phyloP scores from a whole-genome alignment of 2,797 vertebrate species.

The Poecilia wingei region DNA sequence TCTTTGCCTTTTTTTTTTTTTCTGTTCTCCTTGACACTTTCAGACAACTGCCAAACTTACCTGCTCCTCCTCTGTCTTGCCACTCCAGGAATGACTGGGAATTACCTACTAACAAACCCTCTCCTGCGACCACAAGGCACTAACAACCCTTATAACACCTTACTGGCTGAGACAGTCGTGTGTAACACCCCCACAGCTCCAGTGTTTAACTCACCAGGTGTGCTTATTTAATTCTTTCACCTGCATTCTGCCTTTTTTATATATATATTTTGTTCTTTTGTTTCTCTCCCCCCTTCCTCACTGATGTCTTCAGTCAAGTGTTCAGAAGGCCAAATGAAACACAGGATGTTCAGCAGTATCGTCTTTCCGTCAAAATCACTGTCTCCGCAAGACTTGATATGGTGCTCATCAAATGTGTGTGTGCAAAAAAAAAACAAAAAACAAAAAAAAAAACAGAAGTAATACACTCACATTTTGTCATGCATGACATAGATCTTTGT shows the following conservation, averaged over 20 bases:
- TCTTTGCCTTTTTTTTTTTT: slow-evolving; percentile 20
- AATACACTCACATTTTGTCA: slow-evolving; percentile 27
- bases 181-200: slow-evolving; percentile 99
- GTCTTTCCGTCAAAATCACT: slow-evolving; percentile 65
- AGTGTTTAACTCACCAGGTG: slow-evolving; percentile 99
- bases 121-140: slow-evolving; percentile 99
- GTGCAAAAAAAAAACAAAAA: background rate
- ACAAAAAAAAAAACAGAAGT: background rate
- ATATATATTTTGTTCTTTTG: slow-evolving; percentile 8
- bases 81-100: slow-evolving; percentile 99
- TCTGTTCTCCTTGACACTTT: slow-evolving; percentile 46
- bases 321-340: slow-evolving; percentile 50
- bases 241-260: slow-evolving; percentile 44
- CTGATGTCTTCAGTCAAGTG: slow-evolving; percentile 48
- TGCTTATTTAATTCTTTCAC: slow-evolving; percentile 84
- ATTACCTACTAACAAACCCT: slow-evolving; percentile 99
- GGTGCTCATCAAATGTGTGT: slow-evolving; percentile 6
- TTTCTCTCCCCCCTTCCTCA: slow-evolving; percentile 16
- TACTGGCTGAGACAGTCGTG: slow-evolving; percentile 99
- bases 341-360: slow-evolving; percentile 63
- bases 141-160: slow-evolving; percentile 99
- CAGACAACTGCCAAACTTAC: slow-evolving; percentile 46
- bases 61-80: slow-evolving; percentile 81
- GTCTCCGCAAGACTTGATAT: slow-evolving; percentile 50
- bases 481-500: slow-evolving; percentile 41